Evolutionary conservation across 1,140 invertebrate genomes (phyloP).

Genomic region (Papilio aristodemus): DNA sequence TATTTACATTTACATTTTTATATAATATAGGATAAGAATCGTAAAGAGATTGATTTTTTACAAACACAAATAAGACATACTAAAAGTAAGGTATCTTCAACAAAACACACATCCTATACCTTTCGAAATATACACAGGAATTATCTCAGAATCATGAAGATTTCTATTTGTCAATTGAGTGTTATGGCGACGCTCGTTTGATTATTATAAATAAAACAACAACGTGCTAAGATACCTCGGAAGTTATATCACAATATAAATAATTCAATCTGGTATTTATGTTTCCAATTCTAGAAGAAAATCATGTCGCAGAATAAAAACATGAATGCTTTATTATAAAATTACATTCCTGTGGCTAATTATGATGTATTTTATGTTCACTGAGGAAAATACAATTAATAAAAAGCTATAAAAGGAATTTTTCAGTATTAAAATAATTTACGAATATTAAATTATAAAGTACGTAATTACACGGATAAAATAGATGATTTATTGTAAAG

Average conservation of each 20-base stretch:
- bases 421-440: slow-evolving; percentile 29
- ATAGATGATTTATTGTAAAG: too few relatives aligned
- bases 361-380: neutral
- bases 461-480: slow-evolving; percentile 5
- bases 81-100: neutral
- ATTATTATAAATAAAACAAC: too few relatives aligned
- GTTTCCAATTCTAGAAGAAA: too few relatives aligned
- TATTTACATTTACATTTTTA: slow-evolving; percentile 50
- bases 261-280: too few relatives aligned
- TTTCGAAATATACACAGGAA: too few relatives aligned
- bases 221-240: too few relatives aligned
- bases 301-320: neutral
- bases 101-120: too few relatives aligned
- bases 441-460: slow-evolving; percentile 34
- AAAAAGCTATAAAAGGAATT: slow-evolving; percentile 19
- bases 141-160: too few relatives aligned
- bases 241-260: too few relatives aligned
- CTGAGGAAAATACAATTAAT: neutral
- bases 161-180: too few relatives aligned
- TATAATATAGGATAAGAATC: slow-evolving; percentile 10
- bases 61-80: neutral
- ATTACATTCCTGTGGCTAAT: slow-evolving; percentile 14
- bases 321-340: neutral
- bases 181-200: too few relatives aligned
- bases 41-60: neutral